phyloP scores from a whole-genome alignment of 2,888 invertebrate species.

The Leucoma salicis region DNA sequence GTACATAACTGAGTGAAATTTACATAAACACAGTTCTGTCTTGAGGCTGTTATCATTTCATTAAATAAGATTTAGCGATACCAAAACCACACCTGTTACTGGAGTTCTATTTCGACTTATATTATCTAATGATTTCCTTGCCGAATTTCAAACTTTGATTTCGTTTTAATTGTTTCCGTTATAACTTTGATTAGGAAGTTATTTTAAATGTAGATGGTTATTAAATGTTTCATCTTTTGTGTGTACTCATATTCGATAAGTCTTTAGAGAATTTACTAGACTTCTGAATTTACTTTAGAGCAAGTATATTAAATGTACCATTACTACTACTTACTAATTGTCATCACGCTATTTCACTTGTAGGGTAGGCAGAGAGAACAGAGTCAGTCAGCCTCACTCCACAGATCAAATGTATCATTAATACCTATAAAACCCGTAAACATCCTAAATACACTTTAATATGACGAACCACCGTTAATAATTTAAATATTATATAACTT shows the following conservation, averaged over 20 bases:
- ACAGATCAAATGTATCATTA: too few relatives aligned
- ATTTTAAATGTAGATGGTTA: conserved; percentile 4
- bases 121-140: conserved; percentile 27
- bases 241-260: conserved; percentile 6
- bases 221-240: conserved; percentile 1
- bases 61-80: conserved; percentile 76
- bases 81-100: conserved; percentile 60
- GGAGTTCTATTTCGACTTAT: conserved; percentile 30
- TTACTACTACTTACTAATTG: too few relatives aligned
- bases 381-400: too few relatives aligned
- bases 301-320: too few relatives aligned
- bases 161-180: conserved; percentile 15
- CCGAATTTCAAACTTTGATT: conserved; percentile 15
- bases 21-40: conserved; percentile 73
- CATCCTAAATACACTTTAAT: too few relatives aligned
- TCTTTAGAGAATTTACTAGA: not conserved
- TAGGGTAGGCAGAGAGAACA: too few relatives aligned
- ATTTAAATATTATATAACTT: too few relatives aligned
- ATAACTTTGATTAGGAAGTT: conserved; percentile 7
- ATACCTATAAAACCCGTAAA: too few relatives aligned
- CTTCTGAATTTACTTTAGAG: too few relatives aligned
- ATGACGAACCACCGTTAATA: too few relatives aligned
- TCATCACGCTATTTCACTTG: too few relatives aligned
- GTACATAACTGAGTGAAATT: conserved; percentile 67
- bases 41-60: conserved; percentile 79